Conservation (phyloP, 2,797 vertebrate genomes). For the Eulemur albifrons region DNA sequence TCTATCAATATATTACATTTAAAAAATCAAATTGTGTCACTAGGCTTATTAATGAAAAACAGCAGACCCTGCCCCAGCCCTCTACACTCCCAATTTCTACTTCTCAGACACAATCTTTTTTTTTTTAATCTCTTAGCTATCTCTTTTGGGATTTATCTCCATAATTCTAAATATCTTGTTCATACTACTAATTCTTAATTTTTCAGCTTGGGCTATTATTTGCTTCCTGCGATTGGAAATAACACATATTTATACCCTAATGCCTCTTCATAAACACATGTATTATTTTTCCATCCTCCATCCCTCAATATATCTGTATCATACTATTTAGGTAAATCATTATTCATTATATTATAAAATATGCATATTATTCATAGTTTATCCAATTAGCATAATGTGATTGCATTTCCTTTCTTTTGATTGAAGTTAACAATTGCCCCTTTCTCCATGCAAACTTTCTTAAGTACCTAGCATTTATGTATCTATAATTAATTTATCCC, state of each 20-base stretch:
- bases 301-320: not conserved
- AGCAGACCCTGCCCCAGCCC: not conserved
- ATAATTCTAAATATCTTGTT: not conserved
- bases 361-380: constrained; percentile 11
- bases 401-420: not conserved
- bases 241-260: not conserved
- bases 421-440: not conserved
- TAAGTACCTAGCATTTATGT: not conserved
- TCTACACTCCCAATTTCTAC: not conserved
- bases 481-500: not conserved
- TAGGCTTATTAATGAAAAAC: not conserved
- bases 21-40: not conserved
- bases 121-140: not conserved
- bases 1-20: constrained; percentile 30
- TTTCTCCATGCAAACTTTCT: constrained; percentile 7
- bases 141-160: constrained; percentile 10
- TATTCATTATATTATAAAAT: constrained; percentile 21
- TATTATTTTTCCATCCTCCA: constrained; percentile 11
- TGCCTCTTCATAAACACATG: not conserved
- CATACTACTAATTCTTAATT: constrained; percentile 19
- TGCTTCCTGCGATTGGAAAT: constrained; percentile 24
- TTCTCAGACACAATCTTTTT: not conserved
- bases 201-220: constrained; percentile 37
- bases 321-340: not conserved
- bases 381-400: not conserved